A percentile compares a stretch with the other conserved stretches of the same genome.
Evolutionary conservation across 53 echinoderm and acorn worm species (phyloP).

Genomic region (Antedon mediterranea): DNA sequence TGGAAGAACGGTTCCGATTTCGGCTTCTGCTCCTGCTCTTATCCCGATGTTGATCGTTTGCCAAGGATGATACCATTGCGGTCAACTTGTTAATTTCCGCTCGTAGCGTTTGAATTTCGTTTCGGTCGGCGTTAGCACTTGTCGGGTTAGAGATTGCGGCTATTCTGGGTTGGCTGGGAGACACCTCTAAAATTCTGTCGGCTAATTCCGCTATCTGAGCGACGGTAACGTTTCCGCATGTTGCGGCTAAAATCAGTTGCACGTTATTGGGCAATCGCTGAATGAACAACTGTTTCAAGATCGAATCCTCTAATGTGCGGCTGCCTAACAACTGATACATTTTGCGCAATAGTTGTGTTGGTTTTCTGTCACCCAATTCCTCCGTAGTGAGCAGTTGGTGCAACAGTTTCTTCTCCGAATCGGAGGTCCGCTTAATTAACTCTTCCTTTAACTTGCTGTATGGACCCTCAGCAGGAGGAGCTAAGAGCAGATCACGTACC

Average conservation of each 20-base stretch:
- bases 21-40: neutral
- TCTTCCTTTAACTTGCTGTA: too few species aligned
- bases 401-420: too few species aligned
- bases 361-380: too few species aligned
- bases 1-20: neutral
- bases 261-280: neutral
- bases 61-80: neutral
- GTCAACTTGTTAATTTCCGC: neutral
- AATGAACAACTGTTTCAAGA: too few species aligned
- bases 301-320: too few species aligned
- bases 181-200: neutral
- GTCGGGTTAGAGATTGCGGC: neutral
- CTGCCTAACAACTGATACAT: too few species aligned
- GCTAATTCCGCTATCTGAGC: neutral
- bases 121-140: neutral
- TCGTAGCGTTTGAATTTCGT: neutral
- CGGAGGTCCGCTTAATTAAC: too few species aligned
- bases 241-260: neutral
- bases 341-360: too few species aligned
- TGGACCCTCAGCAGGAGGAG: too few species aligned
- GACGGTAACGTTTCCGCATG: neutral
- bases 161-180: neutral
- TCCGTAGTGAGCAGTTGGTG: too few species aligned
- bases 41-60: neutral
- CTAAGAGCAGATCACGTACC: too few species aligned